phyloP scores from a whole-genome alignment of 2,113 vertebrate genomes.

The Prunella himalayana region DNA sequence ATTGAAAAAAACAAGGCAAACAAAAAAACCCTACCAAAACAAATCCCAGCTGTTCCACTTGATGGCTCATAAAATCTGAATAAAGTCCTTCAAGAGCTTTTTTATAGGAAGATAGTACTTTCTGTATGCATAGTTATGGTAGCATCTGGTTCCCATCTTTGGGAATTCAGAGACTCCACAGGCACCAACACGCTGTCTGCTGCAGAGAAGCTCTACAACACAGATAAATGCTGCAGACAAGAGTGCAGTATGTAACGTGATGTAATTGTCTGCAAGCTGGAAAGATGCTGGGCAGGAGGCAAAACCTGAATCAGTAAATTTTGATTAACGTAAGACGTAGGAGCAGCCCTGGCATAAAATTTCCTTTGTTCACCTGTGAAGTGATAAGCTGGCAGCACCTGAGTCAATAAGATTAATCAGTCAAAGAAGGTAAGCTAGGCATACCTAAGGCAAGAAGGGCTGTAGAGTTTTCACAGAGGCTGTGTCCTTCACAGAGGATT shows the following conservation, averaged over 20 bases:
- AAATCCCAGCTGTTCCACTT: conserved; percentile 49
- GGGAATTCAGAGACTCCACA: conserved; percentile 26
- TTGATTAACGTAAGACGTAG: background rate
- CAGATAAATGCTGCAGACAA: conserved; percentile 28
- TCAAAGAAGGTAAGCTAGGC: background rate
- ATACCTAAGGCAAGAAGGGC: background rate
- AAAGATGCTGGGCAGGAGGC: background rate
- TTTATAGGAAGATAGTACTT: conserved; percentile 44
- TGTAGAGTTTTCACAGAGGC: background rate
- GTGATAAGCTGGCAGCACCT: background rate
- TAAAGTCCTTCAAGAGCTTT: conserved; percentile 63
- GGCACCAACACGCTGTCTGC: background rate
- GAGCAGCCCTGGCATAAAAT: background rate
- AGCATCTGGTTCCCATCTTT: conserved; percentile 70
- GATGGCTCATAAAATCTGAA: conserved; percentile 62
- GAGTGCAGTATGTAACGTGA: background rate
- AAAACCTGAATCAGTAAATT: background rate
- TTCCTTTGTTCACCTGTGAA: conserved; percentile 35
- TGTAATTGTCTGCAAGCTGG: background rate
- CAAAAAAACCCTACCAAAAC: background rate
- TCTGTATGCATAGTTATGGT: conserved; percentile 38
- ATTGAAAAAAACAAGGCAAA: background rate
- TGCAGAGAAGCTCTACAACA: background rate
- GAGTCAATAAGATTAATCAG: conserved; percentile 4
- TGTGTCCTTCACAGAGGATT: background rate